Conservation (phyloP, 2,113 vertebrate species). For the Albula glossodonta region DNA sequence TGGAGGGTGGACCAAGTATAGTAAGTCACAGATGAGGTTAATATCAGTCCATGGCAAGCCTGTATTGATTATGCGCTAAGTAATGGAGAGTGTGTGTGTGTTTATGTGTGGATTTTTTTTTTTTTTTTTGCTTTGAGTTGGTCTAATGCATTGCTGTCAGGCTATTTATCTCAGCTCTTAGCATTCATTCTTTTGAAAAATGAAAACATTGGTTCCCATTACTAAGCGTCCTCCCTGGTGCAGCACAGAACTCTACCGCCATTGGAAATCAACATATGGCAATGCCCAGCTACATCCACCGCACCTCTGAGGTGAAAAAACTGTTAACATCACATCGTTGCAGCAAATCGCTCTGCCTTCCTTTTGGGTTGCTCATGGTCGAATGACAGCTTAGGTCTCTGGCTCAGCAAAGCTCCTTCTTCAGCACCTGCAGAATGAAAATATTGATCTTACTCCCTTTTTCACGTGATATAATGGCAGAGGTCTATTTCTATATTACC, state of each 20-base stretch:
- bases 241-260: too few species aligned
- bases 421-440: neutral
- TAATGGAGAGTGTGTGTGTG: neutral
- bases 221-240: neutral
- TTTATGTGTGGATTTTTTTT: neutral
- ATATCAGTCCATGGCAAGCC: neutral
- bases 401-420: neutral
- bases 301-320: neutral
- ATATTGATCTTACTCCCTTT: neutral
- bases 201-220: neutral
- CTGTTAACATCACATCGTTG: neutral
- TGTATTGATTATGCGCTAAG: constrained; percentile 21
- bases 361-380: neutral
- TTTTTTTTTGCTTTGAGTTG: neutral
- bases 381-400: neutral
- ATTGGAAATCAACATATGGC: neutral
- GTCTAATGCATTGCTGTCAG: constrained; percentile 6
- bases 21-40: constrained; percentile 21
- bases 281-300: too few species aligned
- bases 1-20: neutral
- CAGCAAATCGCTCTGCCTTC: neutral
- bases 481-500: neutral
- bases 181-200: constrained; percentile 5
- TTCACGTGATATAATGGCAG: neutral
- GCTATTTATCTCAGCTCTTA: neutral